Conservation (phyloP, 2,113 vertebrate genomes). For the Cyphomyrus discorhynchus region DNA sequence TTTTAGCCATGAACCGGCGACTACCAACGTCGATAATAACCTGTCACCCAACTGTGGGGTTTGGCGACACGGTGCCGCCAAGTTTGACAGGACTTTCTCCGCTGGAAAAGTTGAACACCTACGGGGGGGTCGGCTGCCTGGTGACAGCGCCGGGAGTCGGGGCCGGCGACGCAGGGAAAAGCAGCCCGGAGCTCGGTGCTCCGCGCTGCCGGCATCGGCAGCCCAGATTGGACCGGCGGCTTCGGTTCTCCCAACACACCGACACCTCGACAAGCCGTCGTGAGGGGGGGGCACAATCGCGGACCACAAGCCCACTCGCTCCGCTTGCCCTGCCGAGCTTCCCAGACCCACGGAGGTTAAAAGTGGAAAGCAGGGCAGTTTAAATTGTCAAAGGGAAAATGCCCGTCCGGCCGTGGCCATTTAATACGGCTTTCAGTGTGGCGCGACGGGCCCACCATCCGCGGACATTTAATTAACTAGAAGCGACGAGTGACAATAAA, state of each 20-base stretch:
- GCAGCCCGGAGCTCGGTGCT: background rate
- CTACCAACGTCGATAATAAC: background rate
- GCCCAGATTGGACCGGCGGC: background rate
- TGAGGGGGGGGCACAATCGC: background rate
- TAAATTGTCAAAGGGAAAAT: background rate
- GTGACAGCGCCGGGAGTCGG: background rate
- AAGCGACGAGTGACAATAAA: constrained; percentile 25
- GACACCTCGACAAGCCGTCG: background rate
- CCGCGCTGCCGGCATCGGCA: background rate
- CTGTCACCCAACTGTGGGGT: background rate
- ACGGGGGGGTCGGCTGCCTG: background rate
- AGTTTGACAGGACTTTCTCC: background rate
- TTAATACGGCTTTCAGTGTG: background rate
- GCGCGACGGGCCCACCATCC: background rate
- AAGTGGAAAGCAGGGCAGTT: background rate
- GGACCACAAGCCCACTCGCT: background rate
- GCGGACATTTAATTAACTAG: background rate
- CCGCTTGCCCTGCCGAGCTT: background rate
- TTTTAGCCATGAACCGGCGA: background rate
- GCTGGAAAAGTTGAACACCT: background rate
- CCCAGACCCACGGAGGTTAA: background rate
- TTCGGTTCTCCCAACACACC: background rate
- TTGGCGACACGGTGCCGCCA: background rate
- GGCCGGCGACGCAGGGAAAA: background rate
- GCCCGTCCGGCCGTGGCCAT: background rate